phyloP scores from a whole-genome alignment of 1,140 invertebrate species.

The Steinernema khuongi region DNA sequence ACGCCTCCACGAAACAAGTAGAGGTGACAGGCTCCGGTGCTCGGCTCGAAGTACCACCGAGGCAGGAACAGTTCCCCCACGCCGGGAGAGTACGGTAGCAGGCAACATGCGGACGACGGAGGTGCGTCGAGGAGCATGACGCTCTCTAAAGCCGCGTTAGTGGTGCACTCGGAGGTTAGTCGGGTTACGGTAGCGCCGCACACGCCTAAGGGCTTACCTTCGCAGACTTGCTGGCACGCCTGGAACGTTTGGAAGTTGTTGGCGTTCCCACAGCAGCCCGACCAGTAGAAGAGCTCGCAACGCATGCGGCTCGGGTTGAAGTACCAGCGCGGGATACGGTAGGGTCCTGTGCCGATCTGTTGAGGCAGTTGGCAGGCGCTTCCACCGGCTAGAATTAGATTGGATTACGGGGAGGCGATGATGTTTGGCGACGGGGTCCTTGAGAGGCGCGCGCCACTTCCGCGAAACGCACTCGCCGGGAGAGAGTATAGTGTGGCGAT shows the following conservation, averaged over 20 bases:
- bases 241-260: constrained; percentile 51
- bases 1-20: constrained; percentile 34
- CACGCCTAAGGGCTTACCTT: constrained; percentile 36
- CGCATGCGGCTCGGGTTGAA: constrained; percentile 43
- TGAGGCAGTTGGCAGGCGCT: constrained; percentile 48
- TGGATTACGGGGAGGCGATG: not conserved
- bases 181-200: not conserved
- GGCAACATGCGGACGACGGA: constrained; percentile 30
- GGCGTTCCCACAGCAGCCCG: constrained; percentile 54
- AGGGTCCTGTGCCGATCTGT: constrained; percentile 55
- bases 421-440: not conserved
- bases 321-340: constrained; percentile 56
- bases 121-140: constrained; percentile 20
- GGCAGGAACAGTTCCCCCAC: constrained; percentile 27
- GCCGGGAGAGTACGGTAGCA: constrained; percentile 33
- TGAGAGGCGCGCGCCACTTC: not conserved
- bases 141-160: constrained; percentile 5
- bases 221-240: constrained; percentile 44
- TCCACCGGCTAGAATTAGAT: constrained; percentile 6
- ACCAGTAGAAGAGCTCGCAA: constrained; percentile 58
- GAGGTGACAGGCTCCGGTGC: constrained; percentile 20
- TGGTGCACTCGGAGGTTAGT: not conserved
- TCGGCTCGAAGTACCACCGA: constrained; percentile 36
- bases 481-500: no score
- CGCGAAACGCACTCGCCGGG: no score